These are phyloP conservation scores for Dermochelys coriacea DNA, from an alignment of 2,797 vertebrate genomes.

Conservation along the genomic window DNA sequence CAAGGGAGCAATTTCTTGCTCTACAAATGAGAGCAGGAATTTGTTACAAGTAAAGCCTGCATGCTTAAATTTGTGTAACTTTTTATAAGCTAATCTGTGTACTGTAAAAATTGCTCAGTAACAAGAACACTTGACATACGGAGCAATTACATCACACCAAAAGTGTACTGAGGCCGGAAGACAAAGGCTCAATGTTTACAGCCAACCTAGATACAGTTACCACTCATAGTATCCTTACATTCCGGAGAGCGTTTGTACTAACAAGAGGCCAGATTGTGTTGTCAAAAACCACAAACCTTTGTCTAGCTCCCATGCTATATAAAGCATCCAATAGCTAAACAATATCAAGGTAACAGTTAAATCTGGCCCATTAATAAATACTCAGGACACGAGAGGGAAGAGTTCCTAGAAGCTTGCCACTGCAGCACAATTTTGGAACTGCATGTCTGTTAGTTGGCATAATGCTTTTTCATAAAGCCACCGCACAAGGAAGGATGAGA, in stretches of 20 bases:
- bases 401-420: neutral
- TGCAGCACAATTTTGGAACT: neutral
- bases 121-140: neutral
- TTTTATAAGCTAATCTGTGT: neutral
- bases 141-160: slow-evolving; percentile 8
- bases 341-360: neutral
- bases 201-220: slow-evolving; percentile 22
- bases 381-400: neutral
- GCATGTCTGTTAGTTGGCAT: neutral
- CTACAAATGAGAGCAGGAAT: neutral
- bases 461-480: neutral
- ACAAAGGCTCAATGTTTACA: slow-evolving; percentile 60
- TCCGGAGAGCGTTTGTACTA: slow-evolving; percentile 36
- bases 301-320: neutral
- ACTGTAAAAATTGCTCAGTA: neutral
- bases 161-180: neutral
- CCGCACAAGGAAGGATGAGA: rapidly evolving
- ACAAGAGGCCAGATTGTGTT: slow-evolving; percentile 28
- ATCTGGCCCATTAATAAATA: neutral
- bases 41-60: neutral
- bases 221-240: slow-evolving; percentile 46
- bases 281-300: neutral
- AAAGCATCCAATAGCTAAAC: neutral
- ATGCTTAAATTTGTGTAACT: neutral
- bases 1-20: neutral